Evolutionary conservation across 1,140 invertebrate species (phyloP), one percentile per base, ranked within the genome.

Genomic region (Delia radicum): DNA sequence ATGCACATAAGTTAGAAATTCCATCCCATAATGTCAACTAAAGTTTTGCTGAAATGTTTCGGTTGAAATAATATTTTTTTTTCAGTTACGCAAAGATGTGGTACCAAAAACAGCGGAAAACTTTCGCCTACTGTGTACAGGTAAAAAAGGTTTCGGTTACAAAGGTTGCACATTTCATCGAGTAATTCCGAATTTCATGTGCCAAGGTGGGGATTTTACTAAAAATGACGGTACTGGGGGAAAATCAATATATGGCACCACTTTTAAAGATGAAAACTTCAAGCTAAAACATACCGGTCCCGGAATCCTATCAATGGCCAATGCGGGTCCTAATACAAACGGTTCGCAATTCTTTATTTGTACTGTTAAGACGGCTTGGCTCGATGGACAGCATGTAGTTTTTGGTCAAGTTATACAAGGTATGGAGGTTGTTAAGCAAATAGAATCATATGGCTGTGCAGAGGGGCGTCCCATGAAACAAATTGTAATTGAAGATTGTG

Each of bases 301-400:
- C 71, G 95, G 95, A 75, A 89, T 93, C 46, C 86, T 98, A 75
- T 97, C 95, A 1, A 98, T 98, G 96, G 96, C 96, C 26, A 98
- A 98, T 86, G 94, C 95, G 82, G 96, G 96, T 13, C 92, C 95
- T 37, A 94, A 97, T 87, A 98, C 96, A 78, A 98, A 98, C 84
- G 96, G 96, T 71, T 97, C 95, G 55, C 97, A 99, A 87, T 99
- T 99, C 89, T 99, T 99, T 88, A 92, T 99, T 79, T 97, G 95
- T 81, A 97, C 95, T 73, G 93, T 92, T 15, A 97, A 96, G 86
- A 98, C 97, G 10, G 89, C 90, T 6, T 99, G 97, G 96, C 88
- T 98, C 79, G 96, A 98, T 87, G 93, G 94, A 79, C 94, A 94
- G 86, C 97, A 99, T 82, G 97, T 99, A 18, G 98, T 99, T 7